Evolutionary conservation across 2,888 invertebrate genomes (phyloP).

Genomic region (Drosophila anomalata): DNA sequence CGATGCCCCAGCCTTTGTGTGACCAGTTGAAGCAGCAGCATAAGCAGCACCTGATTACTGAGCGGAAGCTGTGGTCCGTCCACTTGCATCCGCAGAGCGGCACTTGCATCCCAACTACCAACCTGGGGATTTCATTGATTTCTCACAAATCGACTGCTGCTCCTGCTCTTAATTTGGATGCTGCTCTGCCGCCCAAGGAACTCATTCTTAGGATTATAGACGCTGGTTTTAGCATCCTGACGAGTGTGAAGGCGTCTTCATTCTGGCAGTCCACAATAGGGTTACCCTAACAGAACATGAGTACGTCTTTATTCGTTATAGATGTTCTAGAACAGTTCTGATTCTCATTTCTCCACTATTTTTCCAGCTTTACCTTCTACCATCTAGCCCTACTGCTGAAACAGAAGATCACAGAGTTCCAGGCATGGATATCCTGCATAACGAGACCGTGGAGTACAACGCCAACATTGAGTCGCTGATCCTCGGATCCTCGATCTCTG

Average conservation of each 20-base stretch:
- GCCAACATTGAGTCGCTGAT: too few relatives aligned
- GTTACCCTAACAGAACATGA: slow-evolving; percentile 94
- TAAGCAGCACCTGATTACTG: slow-evolving; percentile 87
- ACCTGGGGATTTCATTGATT: slow-evolving; percentile 89
- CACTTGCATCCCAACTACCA: slow-evolving; percentile 71
- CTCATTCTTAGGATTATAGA: slow-evolving; percentile 88
- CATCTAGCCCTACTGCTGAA: too few relatives aligned
- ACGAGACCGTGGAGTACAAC: too few relatives aligned
- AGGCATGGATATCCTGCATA: too few relatives aligned
- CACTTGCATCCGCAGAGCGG: slow-evolving; percentile 94
- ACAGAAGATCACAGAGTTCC: too few relatives aligned
- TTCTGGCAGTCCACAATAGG: slow-evolving; percentile 90
- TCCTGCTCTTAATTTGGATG: slow-evolving; percentile 86
- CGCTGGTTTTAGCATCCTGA: slow-evolving; percentile 81
- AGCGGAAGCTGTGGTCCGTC: slow-evolving; percentile 96
- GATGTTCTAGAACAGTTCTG: too few relatives aligned
- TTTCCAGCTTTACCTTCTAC: too few relatives aligned
- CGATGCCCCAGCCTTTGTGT: slow-evolving; percentile 92
- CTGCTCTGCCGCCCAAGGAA: slow-evolving; percentile 91
- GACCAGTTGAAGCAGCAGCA: slow-evolving; percentile 85
- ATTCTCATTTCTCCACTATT: too few relatives aligned
- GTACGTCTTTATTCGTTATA: slow-evolving; percentile 86
- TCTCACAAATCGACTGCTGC: slow-evolving; percentile 84
- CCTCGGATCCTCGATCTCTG: too few relatives aligned
- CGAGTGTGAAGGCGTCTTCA: slow-evolving; percentile 78